Conservation (phyloP, 1,140 invertebrate species). For the Mamestra configurata region DNA sequence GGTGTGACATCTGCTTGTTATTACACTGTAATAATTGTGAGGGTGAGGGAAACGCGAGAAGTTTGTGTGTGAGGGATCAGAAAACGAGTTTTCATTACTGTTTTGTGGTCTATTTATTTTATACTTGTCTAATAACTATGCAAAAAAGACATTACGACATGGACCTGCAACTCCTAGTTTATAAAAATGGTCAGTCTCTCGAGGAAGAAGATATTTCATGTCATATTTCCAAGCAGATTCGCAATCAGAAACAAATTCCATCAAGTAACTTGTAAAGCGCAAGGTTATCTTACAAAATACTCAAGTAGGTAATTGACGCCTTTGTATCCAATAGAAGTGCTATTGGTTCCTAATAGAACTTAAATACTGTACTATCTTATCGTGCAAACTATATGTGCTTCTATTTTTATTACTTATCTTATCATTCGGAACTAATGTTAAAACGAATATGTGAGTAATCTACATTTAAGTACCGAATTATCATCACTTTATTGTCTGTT, state of each 20-base stretch:
- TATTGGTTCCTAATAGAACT: conserved; percentile 4
- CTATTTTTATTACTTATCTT: conserved; percentile 16
- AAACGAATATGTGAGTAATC: background rate
- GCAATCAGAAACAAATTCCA: too few species aligned
- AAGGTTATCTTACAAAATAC: too few species aligned
- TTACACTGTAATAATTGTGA: conserved; percentile 21
- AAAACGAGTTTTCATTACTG: conserved; percentile 1
- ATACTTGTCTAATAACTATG: too few species aligned
- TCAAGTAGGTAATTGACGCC: too few species aligned
- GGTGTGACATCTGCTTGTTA: conserved; percentile 28
- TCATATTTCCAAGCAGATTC: too few species aligned
- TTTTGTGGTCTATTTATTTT: background rate
- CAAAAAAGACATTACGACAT: too few species aligned
- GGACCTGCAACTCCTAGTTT: too few species aligned
- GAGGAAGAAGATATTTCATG: too few species aligned
- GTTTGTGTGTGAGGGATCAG: background rate
- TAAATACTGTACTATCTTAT: background rate
- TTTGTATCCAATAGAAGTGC: background rate
- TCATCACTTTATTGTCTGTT: background rate
- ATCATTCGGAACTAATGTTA: background rate
- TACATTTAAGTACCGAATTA: conserved; percentile 8
- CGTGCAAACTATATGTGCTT: background rate
- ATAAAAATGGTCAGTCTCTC: too few species aligned
- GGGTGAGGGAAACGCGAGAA: conserved; percentile 1
- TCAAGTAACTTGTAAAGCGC: too few species aligned